Conservation (phyloP, 2,113 vertebrate genomes). For the Tupaia chinensis region DNA sequence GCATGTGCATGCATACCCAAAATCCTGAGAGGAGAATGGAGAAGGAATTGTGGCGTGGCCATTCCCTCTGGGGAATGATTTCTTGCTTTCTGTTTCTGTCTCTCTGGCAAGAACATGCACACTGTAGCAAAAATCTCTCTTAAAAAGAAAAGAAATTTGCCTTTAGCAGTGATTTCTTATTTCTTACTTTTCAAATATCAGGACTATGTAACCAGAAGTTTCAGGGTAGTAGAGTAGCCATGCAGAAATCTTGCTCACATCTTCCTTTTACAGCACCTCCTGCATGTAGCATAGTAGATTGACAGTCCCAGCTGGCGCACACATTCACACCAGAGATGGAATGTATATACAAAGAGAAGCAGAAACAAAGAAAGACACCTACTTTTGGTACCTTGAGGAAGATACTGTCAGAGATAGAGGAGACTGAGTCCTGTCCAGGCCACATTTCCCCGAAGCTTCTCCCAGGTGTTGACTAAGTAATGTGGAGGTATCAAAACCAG, state of each 20-base stretch:
- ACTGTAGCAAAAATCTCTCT: no score
- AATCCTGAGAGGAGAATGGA: no score
- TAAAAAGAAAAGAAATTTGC: background rate
- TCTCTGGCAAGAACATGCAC: no score
- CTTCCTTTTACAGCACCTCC: background rate
- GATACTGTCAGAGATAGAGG: background rate
- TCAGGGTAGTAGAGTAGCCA: background rate
- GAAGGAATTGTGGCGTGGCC: no score
- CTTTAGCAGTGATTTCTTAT: background rate
- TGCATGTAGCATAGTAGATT: background rate
- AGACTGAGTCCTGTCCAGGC: background rate
- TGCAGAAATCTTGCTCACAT: background rate
- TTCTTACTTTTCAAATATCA: background rate
- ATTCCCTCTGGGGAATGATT: no score
- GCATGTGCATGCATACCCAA: no score
- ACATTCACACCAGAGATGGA: background rate
- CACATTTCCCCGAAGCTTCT: background rate
- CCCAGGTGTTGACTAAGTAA: background rate
- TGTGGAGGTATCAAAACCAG: background rate
- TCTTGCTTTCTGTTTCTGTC: no score
- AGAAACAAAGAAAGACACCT: background rate
- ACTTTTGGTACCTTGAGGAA: background rate
- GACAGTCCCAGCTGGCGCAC: background rate
- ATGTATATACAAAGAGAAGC: background rate
- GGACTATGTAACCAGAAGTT: background rate